Percentiles rank a stretch among this genome's conserved stretches.
Conservation (phyloP, 2,888 invertebrate species). For the Lasioglossum oenotherae region DNA sequence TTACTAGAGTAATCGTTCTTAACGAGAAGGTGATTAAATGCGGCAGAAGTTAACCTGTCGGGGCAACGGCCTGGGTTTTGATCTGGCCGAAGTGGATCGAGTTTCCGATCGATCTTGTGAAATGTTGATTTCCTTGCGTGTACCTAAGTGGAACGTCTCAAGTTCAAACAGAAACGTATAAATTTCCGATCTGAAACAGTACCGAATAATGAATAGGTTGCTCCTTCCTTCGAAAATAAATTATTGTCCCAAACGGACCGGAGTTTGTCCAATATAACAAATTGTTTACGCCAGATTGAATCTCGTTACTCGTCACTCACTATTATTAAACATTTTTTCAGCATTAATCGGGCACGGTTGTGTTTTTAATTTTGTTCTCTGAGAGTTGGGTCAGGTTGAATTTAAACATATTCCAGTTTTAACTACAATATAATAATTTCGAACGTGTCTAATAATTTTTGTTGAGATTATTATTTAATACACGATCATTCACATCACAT, state of each 20-base stretch:
- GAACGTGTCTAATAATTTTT: no score
- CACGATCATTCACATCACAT: no score
- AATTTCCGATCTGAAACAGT: not conserved
- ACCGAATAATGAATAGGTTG: not conserved
- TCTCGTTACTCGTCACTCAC: not conserved
- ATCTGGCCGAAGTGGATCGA: not conserved
- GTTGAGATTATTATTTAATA: no score
- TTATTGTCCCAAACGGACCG: not conserved
- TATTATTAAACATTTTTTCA: not conserved
- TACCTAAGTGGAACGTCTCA: not conserved
- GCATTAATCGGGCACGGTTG: not conserved
- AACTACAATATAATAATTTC: no score
- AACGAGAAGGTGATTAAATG: not conserved
- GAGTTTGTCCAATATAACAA: not conserved
- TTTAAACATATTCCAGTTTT: no score
- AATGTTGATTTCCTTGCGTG: not conserved
- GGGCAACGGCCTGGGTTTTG: not conserved
- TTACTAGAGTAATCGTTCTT: not conserved
- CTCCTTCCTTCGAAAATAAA: not conserved
- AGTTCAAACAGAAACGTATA: not conserved
- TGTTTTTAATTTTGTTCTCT: no score
- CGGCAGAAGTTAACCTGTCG: not conserved
- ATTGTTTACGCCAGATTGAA: not conserved
- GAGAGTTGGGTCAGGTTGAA: no score
- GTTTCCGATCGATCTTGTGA: not conserved